Evolutionary conservation across 2,113 vertebrate species (phyloP).

Genomic region (Tupaia tana): DNA sequence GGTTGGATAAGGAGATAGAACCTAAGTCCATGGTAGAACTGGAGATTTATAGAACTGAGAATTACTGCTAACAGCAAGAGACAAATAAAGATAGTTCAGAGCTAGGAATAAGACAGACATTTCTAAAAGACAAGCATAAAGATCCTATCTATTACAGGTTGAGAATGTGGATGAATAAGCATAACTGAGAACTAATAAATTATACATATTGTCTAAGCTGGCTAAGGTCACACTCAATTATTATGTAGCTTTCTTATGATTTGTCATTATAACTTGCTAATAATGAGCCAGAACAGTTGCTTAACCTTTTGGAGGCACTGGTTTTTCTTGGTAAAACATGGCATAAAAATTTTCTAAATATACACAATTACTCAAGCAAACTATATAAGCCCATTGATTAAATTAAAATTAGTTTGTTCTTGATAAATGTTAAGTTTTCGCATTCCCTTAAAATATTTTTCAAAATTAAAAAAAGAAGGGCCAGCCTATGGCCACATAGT

Average conservation of each 20-base stretch:
- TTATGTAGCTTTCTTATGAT: background rate
- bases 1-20: background rate
- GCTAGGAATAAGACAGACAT: slow-evolving; percentile 49
- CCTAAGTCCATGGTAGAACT: background rate
- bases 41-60: slow-evolving; percentile 8
- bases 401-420: slow-evolving; percentile 48
- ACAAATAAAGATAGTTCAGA: background rate
- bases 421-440: slow-evolving; percentile 9
- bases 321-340: slow-evolving; percentile 49
- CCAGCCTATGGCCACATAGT: background rate
- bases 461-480: background rate
- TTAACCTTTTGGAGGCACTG: slow-evolving; percentile 35
- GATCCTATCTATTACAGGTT: background rate
- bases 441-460: background rate
- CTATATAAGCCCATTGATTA: slow-evolving; percentile 1
- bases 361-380: slow-evolving; percentile 53
- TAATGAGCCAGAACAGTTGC: slow-evolving; percentile 13
- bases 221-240: background rate
- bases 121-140: background rate
- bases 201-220: background rate
- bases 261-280: slow-evolving; percentile 44
- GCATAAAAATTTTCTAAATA: slow-evolving; percentile 37
- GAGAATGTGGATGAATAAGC: slow-evolving; percentile 35
- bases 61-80: slow-evolving; percentile 14
- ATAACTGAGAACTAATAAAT: slow-evolving; percentile 23